Evolutionary conservation across 1,140 invertebrate genomes (phyloP).

Genomic region (Drosophila sulfurigaster): DNA sequence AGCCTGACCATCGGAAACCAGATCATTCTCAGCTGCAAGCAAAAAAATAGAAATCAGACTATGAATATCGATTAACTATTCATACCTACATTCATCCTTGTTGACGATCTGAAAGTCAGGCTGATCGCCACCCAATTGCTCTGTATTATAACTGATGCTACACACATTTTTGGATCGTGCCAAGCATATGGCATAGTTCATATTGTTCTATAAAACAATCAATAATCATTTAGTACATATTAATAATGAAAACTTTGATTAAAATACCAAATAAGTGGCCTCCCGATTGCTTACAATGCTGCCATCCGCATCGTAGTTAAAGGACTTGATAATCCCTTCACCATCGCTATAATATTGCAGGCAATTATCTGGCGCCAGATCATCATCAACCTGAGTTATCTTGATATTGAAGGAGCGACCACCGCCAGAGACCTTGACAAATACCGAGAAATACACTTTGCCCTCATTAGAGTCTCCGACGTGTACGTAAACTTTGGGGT

Average conservation of each 20-base stretch:
- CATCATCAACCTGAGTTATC: constrained; percentile 86
- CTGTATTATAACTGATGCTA: constrained; percentile 88
- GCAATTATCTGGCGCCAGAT: constrained; percentile 87
- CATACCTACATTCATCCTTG: constrained; percentile 85
- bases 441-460: constrained; percentile 88
- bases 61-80: neutral
- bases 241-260: neutral
- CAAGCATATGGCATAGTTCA: constrained; percentile 92
- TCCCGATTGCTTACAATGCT: constrained; percentile 86
- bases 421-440: constrained; percentile 86
- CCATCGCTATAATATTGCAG: constrained; percentile 89
- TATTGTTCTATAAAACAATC: constrained; percentile 88
- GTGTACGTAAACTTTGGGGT: constrained; percentile 89
- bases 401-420: constrained; percentile 88
- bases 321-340: constrained; percentile 88
- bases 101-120: constrained; percentile 88
- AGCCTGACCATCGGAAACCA: constrained; percentile 88
- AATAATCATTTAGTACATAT: neutral
- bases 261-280: constrained; percentile 87
- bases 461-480: constrained; percentile 87
- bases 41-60: neutral
- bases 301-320: constrained; percentile 89
- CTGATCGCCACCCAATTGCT: constrained; percentile 85
- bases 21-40: constrained; percentile 69
- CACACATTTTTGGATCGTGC: constrained; percentile 87